Evolutionary conservation across 2,797 vertebrate species (phyloP).

Genomic region (Phylloscopus collybita): DNA sequence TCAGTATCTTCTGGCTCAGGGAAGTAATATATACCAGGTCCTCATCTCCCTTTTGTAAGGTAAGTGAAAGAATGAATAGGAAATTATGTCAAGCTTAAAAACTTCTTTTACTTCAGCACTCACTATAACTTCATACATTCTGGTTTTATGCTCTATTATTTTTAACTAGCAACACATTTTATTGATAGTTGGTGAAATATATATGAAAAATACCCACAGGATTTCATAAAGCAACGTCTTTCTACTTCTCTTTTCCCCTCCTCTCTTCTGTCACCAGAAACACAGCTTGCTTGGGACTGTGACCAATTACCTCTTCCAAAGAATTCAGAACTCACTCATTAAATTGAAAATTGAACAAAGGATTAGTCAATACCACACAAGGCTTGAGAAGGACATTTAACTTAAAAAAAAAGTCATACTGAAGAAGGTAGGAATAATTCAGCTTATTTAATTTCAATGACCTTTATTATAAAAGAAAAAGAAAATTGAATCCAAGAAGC

Average conservation of each 20-base stretch:
- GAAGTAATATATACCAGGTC: background rate
- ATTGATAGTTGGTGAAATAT: background rate
- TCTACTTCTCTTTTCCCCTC: background rate
- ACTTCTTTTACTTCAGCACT: background rate
- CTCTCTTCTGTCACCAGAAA: background rate
- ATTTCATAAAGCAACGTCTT: background rate
- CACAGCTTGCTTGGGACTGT: background rate
- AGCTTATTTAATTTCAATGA: background rate
- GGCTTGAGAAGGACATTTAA: background rate
- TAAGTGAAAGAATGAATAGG: background rate
- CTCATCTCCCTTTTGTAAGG: background rate
- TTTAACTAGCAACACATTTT: slow-evolving; percentile 40
- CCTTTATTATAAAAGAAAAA: background rate
- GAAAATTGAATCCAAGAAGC: background rate
- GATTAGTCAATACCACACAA: background rate
- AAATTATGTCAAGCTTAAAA: slow-evolving; percentile 47
- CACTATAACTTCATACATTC: background rate
- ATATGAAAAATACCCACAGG: background rate
- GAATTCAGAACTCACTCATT: background rate
- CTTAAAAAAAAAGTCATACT: background rate
- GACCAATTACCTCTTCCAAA: background rate
- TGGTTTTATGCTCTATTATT: background rate
- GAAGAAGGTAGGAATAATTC: background rate
- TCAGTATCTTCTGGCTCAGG: background rate
- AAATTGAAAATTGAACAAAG: background rate